Evolutionary conservation across 2,113 vertebrate genomes (phyloP).

Genomic region (Nycticorax nycticorax): DNA sequence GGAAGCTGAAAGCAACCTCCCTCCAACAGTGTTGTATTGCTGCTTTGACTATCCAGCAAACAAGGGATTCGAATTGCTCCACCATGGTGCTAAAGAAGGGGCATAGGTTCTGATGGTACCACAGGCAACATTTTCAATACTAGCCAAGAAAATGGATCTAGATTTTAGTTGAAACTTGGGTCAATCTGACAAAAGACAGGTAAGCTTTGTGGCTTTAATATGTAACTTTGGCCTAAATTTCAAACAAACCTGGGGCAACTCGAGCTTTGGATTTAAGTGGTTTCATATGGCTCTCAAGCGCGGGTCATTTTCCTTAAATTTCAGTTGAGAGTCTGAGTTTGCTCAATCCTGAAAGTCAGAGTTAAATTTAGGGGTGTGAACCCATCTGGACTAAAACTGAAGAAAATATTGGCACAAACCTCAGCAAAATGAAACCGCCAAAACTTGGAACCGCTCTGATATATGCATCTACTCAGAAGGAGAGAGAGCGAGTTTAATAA

Average conservation of each 20-base stretch:
- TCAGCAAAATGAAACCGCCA: constrained; percentile 28
- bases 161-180: constrained; percentile 18
- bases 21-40: neutral
- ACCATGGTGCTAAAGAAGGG: neutral
- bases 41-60: neutral
- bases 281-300: constrained; percentile 34
- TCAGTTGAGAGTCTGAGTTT: neutral
- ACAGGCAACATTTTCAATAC: neutral
- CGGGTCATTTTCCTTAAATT: constrained; percentile 41
- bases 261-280: constrained; percentile 27
- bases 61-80: neutral
- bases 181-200: constrained; percentile 55
- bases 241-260: constrained; percentile 27
- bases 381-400: constrained; percentile 13
- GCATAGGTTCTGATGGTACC: neutral
- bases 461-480: neutral
- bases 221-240: constrained; percentile 24
- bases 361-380: constrained; percentile 51
- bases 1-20: no score
- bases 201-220: constrained; percentile 38
- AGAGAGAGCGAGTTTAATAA: neutral
- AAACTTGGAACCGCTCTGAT: neutral
- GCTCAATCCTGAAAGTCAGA: constrained; percentile 15
- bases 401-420: constrained; percentile 34
- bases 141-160: neutral